Evolutionary conservation across 2,888 invertebrate genomes (phyloP).

Genomic region (Stenurella melanura): DNA sequence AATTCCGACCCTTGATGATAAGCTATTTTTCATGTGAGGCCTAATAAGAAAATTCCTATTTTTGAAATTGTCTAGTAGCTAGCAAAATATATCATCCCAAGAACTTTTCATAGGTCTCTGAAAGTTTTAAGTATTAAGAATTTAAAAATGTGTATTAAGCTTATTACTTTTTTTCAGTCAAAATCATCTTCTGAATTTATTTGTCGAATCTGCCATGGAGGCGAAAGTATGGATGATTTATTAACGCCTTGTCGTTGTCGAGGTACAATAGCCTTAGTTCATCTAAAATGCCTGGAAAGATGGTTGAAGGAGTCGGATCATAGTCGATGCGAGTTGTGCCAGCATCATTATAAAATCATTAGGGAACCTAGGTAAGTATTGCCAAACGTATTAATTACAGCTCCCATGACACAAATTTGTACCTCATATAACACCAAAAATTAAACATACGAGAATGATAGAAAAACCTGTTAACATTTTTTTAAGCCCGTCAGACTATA

Average conservation of each 20-base stretch:
- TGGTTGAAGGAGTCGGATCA: constrained; percentile 77
- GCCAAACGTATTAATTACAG: background rate
- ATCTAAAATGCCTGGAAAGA: constrained; percentile 76
- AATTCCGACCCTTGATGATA: too few species aligned
- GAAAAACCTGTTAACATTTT: too few species aligned
- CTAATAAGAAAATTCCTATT: background rate
- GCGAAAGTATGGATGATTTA: constrained; percentile 71
- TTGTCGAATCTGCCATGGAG: constrained; percentile 72
- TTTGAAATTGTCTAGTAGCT: background rate
- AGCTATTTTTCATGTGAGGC: background rate
- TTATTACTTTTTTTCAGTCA: constrained; percentile 39
- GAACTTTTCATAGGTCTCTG: background rate
- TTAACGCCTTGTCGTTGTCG: constrained; percentile 76
- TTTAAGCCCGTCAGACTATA: too few species aligned
- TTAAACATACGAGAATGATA: too few species aligned
- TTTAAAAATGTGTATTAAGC: background rate
- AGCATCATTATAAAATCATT: constrained; percentile 74
- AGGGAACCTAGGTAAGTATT: constrained; percentile 70
- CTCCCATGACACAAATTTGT: too few species aligned
- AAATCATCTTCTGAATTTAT: constrained; percentile 60
- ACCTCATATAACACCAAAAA: too few species aligned
- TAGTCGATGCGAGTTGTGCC: constrained; percentile 77
- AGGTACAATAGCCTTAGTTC: constrained; percentile 76
- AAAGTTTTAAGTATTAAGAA: background rate
- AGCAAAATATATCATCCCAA: background rate